Evolutionary conservation across 2,888 invertebrate genomes (phyloP), one percentile per base, ranked within the genome.

Genomic region (Trichacis sp.): DNA sequence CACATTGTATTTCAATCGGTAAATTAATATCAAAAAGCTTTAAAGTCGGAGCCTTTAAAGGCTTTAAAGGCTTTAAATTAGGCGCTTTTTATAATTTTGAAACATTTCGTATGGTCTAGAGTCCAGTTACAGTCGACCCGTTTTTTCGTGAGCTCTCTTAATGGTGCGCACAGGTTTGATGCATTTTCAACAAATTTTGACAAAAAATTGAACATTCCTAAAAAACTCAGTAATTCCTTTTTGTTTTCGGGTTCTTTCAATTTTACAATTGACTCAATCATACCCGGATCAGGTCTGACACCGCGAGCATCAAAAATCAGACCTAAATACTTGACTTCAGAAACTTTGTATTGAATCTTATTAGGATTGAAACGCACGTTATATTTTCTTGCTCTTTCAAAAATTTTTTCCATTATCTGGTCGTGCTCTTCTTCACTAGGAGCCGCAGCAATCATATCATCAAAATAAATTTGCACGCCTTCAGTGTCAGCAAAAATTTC

Each of bases 391-490:
- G 46, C 52, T 14, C 49, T 40, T 1, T 49, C 40, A 0, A 62
- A 11, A 0, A 59, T 49, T 12, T 12, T 9, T 2, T 49, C 11
- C 8, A 65, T 14, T 11, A 43, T 46, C 15, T 12, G 12, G 50
- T 70, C 55, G 57, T 69, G 66, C 72, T 69, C 60, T 60, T 69
- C 30, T 48, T 50, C 38, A 62, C 47, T 46, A 14, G 51, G 42
- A 47, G 58, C 77, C 48, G 64, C 60, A 14, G 81, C 71, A n/a
- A 76, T 57, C 24, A 81, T 51, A 59, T 81, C 79, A 72, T 83
- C 79, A 57, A 80, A 78, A 64, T 81, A 81, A 1, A 82, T 60
- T 9, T 75, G 49, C 8, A 80, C 74, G 4, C 77, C 75, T 12
- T 73, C 69, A 29, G 81, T 79, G 45, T 78, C 77, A 18, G 76